A percentile compares a stretch with the other conserved stretches of the same genome.
These are phyloP conservation scores for Heptranchias perlo DNA, from an alignment of 2,113 vertebrate genomes.

Conservation along the genomic window DNA sequence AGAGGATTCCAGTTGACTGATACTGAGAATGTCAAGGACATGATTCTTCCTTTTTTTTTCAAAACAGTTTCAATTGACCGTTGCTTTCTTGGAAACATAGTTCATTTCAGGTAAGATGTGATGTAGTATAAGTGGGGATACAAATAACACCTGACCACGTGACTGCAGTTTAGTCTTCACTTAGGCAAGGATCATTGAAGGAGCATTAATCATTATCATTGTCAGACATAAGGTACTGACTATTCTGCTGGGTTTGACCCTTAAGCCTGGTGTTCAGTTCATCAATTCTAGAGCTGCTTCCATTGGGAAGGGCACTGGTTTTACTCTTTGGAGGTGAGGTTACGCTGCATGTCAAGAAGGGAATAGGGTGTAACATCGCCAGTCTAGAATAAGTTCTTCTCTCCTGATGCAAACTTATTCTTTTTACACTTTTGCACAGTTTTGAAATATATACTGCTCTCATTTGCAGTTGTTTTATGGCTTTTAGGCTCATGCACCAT, in stretches of 20 bases:
- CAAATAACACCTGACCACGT: background rate
- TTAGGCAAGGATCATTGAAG: background rate
- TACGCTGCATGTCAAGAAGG: background rate
- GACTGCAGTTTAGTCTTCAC: background rate
- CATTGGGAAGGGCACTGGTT: too few species aligned
- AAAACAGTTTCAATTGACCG: background rate
- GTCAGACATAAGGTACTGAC: background rate
- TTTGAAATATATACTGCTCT: background rate
- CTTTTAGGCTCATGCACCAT: background rate
- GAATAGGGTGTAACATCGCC: background rate
- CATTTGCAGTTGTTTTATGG: background rate
- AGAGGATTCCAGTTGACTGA: background rate
- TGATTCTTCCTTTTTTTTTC: background rate
- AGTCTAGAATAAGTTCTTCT: background rate
- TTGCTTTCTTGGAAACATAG: background rate
- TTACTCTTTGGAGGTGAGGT: background rate
- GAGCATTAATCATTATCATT: background rate
- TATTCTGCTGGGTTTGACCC: background rate
- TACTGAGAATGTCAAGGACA: background rate
- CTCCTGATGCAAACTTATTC: background rate
- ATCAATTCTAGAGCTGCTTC: too few species aligned
- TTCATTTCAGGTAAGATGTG: background rate
- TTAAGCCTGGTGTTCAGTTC: background rate
- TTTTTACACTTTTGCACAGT: background rate
- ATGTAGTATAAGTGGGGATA: background rate